Evolutionary conservation across 2,888 invertebrate genomes (phyloP), one percentile per base, ranked within the genome.

Genomic region (Pristionchus arcanus): DNA sequence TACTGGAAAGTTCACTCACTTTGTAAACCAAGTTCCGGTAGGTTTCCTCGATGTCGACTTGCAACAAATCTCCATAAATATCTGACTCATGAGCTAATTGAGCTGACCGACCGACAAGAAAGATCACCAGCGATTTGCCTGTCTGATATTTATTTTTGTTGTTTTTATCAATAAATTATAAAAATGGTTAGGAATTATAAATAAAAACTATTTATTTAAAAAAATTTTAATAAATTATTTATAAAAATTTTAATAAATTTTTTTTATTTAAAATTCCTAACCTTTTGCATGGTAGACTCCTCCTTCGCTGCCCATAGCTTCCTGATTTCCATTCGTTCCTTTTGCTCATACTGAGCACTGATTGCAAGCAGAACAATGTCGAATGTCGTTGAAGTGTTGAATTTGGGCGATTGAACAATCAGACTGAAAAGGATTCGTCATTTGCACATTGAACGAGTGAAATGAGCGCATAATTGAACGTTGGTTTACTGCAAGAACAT

Each of bases 1-100:
- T n/a, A n/a, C n/a, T n/a, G n/a, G n/a, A n/a, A n/a, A n/a, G n/a
- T n/a, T n/a, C n/a, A n/a, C 11, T n/a, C 53, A 83, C 83, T 25
- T 83, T 83, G 55, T 83, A 83, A 25, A 83, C 83, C 49, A 83
- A 1, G 28, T 53, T 83, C 37, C 83, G 31, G 19, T 83, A 83
- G 15, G 53, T 28, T 49, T 83, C 83, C 7, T 83, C 83, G 19
- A 83, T 53, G 15, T 83, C 83, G 1, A 53, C 16, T 83, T 83
- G 53, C 4, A 83, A 53, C 0, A 83, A 5, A 83, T 83, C 83
- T n/a, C n/a, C n/a, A 28, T 83, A 28, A 0, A 0, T 28, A 0
- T n/a, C 3, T 4, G 55, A 11, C n/a, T 83, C 83, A 2, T n/a
- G 13, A 1, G n/a, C 49, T 15, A 53, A 34, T 28, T 37, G 21